Percentiles rank a stretch among this genome's conserved stretches.
Evolutionary conservation across 1,140 invertebrate genomes (phyloP).

Genomic region (Cotesia typhae): DNA sequence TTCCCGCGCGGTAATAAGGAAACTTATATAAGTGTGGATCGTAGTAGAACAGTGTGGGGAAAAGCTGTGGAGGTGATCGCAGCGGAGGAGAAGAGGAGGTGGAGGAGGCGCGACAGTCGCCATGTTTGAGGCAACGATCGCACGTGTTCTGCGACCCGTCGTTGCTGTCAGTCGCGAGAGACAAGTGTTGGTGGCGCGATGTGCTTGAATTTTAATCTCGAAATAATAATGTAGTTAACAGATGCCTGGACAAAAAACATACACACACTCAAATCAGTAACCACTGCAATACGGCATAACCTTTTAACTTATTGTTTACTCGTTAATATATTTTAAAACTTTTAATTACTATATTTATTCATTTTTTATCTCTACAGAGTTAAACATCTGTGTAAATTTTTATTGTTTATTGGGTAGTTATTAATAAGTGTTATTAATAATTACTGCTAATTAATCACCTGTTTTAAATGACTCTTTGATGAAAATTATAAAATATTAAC

Average conservation of each 20-base stretch:
- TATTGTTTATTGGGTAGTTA: background rate
- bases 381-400: slow-evolving; percentile 14
- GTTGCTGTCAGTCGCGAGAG: slow-evolving; percentile 25
- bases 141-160: slow-evolving; percentile 34
- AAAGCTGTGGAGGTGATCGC: no score
- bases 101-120: slow-evolving; percentile 25
- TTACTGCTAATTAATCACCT: slow-evolving; percentile 19
- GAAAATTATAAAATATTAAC: background rate
- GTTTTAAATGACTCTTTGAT: slow-evolving; percentile 8
- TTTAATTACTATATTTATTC: no score
- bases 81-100: background rate
- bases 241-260: background rate
- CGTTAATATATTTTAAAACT: no score
- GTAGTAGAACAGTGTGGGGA: no score
- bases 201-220: slow-evolving; percentile 26
- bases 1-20: no score
- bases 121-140: slow-evolving; percentile 35
- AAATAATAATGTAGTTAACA: slow-evolving; percentile 4
- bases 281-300: no score
- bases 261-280: background rate
- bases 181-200: slow-evolving; percentile 33
- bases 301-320: no score
- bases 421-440: no score
- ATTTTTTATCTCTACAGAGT: background rate
- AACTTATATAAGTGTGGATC: no score